Evolutionary conservation across 2,888 invertebrate genomes (phyloP), one percentile per base, ranked within the genome.

Genomic region (Caenorhabditis macrosperma): DNA sequence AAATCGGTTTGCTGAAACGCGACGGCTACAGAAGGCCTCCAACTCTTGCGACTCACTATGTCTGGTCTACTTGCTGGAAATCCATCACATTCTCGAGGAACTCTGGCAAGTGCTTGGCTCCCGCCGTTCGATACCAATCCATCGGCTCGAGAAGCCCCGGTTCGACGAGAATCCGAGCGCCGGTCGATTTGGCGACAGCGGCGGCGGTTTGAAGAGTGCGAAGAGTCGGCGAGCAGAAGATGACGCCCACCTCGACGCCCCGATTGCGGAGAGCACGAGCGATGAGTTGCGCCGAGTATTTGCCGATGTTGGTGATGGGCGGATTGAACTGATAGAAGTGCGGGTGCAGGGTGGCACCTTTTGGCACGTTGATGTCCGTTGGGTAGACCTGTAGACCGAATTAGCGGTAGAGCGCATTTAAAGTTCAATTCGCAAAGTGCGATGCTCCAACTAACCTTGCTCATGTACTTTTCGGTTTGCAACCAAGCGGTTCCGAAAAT

Each of bases 61-160:
- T 52, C 33, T 67, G 48, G 26, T 78, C 78, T 33, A 78, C 35
- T 17, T 66, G 59, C 17, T 60, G 63, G 20, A 64, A 20, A 30
- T 72, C 72, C 24, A 71, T 30, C 5, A 38, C 57, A 10, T 59
- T 61, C 28, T 48, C 63, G 24, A 61, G 33, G 35, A 80, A 80
- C 7, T 80, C 71, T 5, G 80, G 80, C 10, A 80, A 48, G 10
- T 69, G 26, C 12, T 60, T 61, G 28, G 69, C 67, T 22, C 80
- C 80, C 1, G 75, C 75, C 26, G 20, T 52, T 17, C 61, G 46
- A 52, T 80, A 80, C 80, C 80, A 80, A 38, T 76, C 74, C 20
- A 75, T 33, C n/a, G 83, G 83, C 68, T 83, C 83, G 17, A 81
- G 54, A 12, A 83, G 75, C 17, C 83, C 83, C 12, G 81, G 81